Conservation (phyloP, 2,797 vertebrate species). For the Eurystomus glaucurus region DNA sequence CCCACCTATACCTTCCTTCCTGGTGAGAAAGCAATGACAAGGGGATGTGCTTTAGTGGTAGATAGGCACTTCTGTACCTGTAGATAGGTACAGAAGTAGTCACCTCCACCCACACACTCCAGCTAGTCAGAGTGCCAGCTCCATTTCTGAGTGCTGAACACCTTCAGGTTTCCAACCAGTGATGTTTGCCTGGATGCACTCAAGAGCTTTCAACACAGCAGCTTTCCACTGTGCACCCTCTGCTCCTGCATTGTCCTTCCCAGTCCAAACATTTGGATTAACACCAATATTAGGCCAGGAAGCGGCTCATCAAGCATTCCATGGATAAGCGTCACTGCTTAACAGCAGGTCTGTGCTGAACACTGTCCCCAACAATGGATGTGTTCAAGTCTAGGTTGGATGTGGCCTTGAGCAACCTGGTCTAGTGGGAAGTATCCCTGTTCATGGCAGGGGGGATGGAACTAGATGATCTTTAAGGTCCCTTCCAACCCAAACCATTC, state of each 20-base stretch:
- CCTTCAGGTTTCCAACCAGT: not conserved
- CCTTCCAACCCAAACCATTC: too few species aligned
- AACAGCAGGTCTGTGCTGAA: not conserved
- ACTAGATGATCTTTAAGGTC: too few species aligned
- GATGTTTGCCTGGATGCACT: not conserved
- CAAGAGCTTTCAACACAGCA: not conserved
- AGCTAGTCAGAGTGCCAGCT: not conserved
- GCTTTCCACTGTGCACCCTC: not conserved
- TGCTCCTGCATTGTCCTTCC: not conserved
- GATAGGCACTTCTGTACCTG: not conserved
- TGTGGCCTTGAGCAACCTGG: too few species aligned
- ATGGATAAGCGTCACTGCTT: not conserved
- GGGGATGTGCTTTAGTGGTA: not conserved
- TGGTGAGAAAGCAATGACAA: not conserved
- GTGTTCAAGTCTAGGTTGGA: too few species aligned
- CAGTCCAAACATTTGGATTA: not conserved
- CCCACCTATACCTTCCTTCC: slow-evolving; percentile 45
- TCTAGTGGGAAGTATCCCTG: too few species aligned
- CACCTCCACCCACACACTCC: not conserved
- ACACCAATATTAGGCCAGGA: not conserved
- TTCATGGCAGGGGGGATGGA: too few species aligned
- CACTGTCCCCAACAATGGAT: too few species aligned
- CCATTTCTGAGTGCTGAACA: not conserved
- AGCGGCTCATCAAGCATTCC: not conserved
- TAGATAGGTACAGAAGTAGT: not conserved